Evolutionary conservation across 2,797 vertebrate genomes (phyloP).

Genomic region (Uromys caudimaculatus): DNA sequence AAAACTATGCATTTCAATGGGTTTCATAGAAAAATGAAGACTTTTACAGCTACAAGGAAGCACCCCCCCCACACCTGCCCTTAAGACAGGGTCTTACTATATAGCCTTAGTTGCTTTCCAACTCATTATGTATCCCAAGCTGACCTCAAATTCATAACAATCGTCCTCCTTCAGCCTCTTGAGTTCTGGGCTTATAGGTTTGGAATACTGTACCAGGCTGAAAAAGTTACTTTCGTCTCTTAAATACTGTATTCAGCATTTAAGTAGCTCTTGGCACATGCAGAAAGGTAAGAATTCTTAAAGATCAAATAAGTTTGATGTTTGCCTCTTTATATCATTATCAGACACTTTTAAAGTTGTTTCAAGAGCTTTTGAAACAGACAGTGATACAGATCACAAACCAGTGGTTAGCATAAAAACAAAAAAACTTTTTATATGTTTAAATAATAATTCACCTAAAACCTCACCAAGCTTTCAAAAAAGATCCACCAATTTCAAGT

Average conservation of each 20-base stretch:
- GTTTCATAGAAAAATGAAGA: background rate
- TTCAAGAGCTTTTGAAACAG: background rate
- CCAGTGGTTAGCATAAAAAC: background rate
- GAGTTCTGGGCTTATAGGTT: background rate
- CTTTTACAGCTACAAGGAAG: background rate
- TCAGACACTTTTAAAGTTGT: background rate
- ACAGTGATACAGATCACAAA: background rate
- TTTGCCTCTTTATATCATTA: background rate
- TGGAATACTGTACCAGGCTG: background rate
- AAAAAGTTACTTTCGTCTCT: background rate
- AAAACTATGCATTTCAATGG: background rate
- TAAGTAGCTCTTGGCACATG: background rate
- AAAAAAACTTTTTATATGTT: background rate
- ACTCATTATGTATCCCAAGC: background rate
- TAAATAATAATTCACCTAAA: constrained; percentile 18
- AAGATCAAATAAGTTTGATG: background rate
- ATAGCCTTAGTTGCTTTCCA: background rate
- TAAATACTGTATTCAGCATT: background rate
- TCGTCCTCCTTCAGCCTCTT: background rate
- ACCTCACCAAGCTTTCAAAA: background rate
- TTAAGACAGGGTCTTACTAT: background rate
- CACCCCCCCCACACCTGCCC: rapidly evolving
- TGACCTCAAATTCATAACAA: background rate
- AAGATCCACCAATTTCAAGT: background rate
- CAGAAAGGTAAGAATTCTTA: background rate